Evolutionary conservation across 2,888 invertebrate species (phyloP).

Genomic region (Dryococelus australis): DNA sequence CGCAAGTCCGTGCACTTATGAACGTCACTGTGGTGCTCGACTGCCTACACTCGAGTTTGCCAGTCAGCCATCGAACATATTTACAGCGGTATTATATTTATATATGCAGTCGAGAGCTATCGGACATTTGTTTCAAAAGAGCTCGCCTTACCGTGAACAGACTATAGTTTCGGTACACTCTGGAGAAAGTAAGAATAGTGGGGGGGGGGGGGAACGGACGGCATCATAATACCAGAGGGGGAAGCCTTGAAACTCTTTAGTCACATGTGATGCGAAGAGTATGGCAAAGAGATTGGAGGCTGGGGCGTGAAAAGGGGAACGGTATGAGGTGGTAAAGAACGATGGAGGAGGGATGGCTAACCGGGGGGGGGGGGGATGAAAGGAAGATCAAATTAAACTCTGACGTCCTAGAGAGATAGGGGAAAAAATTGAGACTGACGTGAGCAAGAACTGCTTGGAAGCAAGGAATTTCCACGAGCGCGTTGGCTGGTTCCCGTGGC

Average conservation of each 20-base stretch:
- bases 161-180: not conserved
- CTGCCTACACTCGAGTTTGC: too few relatives aligned
- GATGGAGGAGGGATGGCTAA: not conserved
- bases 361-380: not conserved
- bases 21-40: too few relatives aligned
- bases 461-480: not conserved
- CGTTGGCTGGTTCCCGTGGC: not conserved
- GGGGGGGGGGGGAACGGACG: not conserved
- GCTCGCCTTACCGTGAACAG: too few relatives aligned
- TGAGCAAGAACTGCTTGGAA: not conserved
- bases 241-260: slow-evolving; percentile 27
- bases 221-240: slow-evolving; percentile 6
- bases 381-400: slow-evolving; percentile 27
- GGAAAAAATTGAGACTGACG: not conserved
- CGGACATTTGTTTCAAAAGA: too few relatives aligned
- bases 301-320: not conserved
- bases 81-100: too few relatives aligned
- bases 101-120: too few relatives aligned
- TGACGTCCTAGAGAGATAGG: slow-evolving; percentile 8
- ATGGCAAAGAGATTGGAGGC: not conserved
- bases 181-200: not conserved
- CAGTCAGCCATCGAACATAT: too few relatives aligned
- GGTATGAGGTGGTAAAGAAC: not conserved
- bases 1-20: too few relatives aligned
- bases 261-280: slow-evolving; percentile 24